These are phyloP conservation scores for Eolophus roseicapilla DNA, from an alignment of 2,113 vertebrate species.

Conservation along the genomic window DNA sequence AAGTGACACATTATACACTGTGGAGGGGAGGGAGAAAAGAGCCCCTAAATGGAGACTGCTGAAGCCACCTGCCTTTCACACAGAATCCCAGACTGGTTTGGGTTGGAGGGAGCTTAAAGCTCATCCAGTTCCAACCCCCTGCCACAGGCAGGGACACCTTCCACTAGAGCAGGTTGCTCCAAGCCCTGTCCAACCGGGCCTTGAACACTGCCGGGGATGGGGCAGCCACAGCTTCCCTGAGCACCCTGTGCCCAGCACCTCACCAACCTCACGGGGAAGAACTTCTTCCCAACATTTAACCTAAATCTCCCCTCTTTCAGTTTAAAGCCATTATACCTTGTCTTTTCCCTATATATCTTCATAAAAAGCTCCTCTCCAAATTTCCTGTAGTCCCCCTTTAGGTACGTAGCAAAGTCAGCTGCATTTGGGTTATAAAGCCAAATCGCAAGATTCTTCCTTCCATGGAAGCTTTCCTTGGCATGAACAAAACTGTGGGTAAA, in stretches of 20 bases:
- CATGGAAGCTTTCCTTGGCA: background rate
- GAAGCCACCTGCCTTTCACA: background rate
- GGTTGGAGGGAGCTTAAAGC: background rate
- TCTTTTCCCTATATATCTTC: background rate
- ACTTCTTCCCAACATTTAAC: background rate
- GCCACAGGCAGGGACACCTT: background rate
- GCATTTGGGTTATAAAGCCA: background rate
- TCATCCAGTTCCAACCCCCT: background rate
- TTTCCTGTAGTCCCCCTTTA: background rate
- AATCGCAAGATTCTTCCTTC: background rate
- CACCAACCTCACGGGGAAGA: background rate
- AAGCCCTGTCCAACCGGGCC: background rate
- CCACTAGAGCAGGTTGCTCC: background rate
- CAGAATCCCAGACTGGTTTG: background rate
- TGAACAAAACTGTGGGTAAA: background rate
- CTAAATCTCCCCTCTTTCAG: background rate
- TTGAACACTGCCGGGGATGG: background rate
- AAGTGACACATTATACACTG: background rate
- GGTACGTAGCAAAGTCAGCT: fast-evolving
- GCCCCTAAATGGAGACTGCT: background rate
- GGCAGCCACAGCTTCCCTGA: background rate
- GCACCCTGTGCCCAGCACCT: background rate
- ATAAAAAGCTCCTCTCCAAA: background rate
- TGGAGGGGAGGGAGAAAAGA: background rate
- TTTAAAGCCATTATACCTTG: background rate